Base-by-base conservation (phyloP, 2,113 vertebrate species). In the Machaerirhynchus nigripectus region DNA sequence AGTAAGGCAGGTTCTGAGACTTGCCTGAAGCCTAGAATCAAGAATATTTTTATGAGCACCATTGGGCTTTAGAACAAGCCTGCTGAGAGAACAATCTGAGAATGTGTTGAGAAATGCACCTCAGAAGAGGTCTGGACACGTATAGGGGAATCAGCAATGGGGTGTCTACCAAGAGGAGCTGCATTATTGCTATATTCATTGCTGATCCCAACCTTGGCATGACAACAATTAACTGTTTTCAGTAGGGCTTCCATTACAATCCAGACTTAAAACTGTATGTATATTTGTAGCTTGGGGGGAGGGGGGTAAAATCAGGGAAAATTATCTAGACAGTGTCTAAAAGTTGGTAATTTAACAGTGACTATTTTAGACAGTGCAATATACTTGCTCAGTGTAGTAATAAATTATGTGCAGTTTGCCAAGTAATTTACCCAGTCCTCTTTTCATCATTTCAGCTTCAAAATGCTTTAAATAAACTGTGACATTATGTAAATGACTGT, bases 391-490 rank as follows among this genome's bases (percentile, higher is more conserved):
- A 80, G 74, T 83, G 64, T 44, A 88, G 63, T 94, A 89, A 96
- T 94, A 95, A 93, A 90, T 88, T 70, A 86, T 42, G 77, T 81
- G 75, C 90, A 69, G 73, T 82, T 95, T 90, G 68, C 93, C 94
- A 94, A 95, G 91, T 95, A 92, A 95, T 95, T 86, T 93, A 92
- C 33, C 64, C 68, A 73, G 78, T 85, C 44, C 52, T 85, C 33
- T 82, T 94, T 89, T 93, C 69, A 93, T 93, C 76, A 30, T 84
- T 85, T 96, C 68, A 78, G 83, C 68, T 84, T 92, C 94, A 95
- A 96, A 95, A 96, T 75, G 60, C 84, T 96, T 96, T 91, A 95
- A 96, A 96, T 95, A 96, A 96, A 97, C 67, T 92, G 90, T 91
- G 95, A 77, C 63, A 71, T 89, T 90, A 87, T 87, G 27, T 75